These are phyloP conservation scores for Trypoxylus dichotomus DNA, from an alignment of 1,140 invertebrate species.

Conservation along the genomic window DNA sequence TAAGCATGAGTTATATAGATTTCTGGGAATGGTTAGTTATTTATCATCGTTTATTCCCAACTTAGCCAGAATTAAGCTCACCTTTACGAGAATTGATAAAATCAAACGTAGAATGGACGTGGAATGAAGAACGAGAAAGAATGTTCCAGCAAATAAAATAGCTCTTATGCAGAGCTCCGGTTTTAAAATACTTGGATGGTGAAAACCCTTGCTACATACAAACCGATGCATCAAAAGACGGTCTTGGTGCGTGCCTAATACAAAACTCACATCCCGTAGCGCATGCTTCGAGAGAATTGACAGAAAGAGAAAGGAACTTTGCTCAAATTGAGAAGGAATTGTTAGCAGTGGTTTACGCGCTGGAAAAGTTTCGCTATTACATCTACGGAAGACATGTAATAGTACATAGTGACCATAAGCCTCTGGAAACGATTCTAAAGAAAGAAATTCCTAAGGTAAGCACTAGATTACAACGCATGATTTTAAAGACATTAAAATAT, in stretches of 20 bases:
- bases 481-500: conserved; percentile 43
- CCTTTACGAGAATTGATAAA: conserved; percentile 39
- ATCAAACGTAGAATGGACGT: conserved; percentile 33
- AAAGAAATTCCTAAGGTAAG: conserved; percentile 29
- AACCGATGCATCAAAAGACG: conserved; percentile 47
- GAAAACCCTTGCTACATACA: conserved; percentile 42
- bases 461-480: conserved; percentile 47
- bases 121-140: conserved; percentile 39
- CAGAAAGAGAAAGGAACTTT: conserved; percentile 47
- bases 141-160: conserved; percentile 41
- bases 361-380: conserved; percentile 51
- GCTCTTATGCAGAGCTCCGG: conserved; percentile 40
- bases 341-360: conserved; percentile 50
- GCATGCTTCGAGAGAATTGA: conserved; percentile 48
- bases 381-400: conserved; percentile 45
- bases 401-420: conserved; percentile 41
- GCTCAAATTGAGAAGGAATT: conserved; percentile 56
- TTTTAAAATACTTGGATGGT: conserved; percentile 43
- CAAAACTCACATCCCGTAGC: conserved; percentile 45
- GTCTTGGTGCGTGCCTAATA: conserved; percentile 40
- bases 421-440: neutral
- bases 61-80: conserved; percentile 40
- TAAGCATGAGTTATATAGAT: conserved; percentile 26
- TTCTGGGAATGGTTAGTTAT: conserved; percentile 27
- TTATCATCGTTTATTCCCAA: conserved; percentile 1